A percentile compares a stretch with the other conserved stretches of the same genome.
phyloP scores from a whole-genome alignment of 1,140 invertebrate genomes.

The Pogonomyrmex barbatus region DNA sequence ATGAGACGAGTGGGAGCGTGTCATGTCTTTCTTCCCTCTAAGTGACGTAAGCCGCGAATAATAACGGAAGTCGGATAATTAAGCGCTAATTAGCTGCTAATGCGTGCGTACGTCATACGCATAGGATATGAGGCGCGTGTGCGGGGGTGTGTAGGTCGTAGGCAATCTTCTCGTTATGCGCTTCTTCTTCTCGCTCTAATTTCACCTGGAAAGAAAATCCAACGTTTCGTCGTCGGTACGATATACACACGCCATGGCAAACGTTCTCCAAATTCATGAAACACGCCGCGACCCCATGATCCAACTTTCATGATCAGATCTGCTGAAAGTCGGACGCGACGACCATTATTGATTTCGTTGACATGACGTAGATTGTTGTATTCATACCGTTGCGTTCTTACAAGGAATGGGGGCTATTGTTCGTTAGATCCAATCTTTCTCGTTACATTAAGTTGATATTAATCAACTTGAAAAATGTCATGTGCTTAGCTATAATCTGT shows the following conservation, averaged over 20 bases:
- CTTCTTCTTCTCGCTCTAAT: constrained; percentile 67
- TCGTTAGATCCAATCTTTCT: neutral
- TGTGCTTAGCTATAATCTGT: neutral
- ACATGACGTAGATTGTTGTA: neutral
- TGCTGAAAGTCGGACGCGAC: neutral
- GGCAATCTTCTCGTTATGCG: constrained; percentile 31
- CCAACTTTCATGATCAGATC: neutral
- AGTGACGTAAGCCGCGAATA: constrained; percentile 57
- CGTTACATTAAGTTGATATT: constrained; percentile 1
- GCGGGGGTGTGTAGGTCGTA: constrained; percentile 51
- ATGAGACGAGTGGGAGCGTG: constrained; percentile 30
- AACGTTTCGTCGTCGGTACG: constrained; percentile 63
- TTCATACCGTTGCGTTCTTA: neutral
- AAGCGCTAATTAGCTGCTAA: constrained; percentile 65
- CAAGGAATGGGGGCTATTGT: constrained; percentile 32
- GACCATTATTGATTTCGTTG: constrained; percentile 18
- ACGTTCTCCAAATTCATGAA: constrained; percentile 69
- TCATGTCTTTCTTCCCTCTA: constrained; percentile 4
- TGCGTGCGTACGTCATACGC: constrained; percentile 23
- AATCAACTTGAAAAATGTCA: constrained; percentile 59
- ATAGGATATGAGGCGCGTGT: constrained; percentile 20
- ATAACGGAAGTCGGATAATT: constrained; percentile 64
- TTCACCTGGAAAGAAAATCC: constrained; percentile 74
- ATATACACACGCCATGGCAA: neutral
- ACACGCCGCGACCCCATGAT: constrained; percentile 14